Conservation (phyloP, 2,113 vertebrate genomes). For the Myotis lucifugus region DNA sequence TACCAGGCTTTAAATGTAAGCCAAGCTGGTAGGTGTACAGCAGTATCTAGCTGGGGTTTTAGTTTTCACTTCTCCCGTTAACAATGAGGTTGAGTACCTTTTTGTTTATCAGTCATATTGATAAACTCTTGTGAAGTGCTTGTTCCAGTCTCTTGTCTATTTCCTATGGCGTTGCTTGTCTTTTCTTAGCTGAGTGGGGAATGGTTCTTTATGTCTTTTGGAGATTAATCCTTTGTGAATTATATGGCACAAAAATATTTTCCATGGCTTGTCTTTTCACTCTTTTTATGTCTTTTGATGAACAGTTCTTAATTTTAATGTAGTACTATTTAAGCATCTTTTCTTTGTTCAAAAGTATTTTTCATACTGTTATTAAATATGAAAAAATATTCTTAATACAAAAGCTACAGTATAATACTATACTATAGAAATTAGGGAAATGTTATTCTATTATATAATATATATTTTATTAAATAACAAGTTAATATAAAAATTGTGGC, state of each 20-base stretch:
- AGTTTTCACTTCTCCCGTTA: conserved; percentile 5
- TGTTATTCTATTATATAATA: not conserved
- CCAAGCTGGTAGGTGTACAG: not conserved
- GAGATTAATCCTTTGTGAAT: not conserved
- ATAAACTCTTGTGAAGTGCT: not conserved
- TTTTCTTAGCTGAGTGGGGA: not conserved
- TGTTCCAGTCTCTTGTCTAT: not conserved
- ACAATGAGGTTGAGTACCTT: not conserved
- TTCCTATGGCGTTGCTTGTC: not conserved
- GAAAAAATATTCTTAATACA: not conserved
- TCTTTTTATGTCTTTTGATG: not conserved
- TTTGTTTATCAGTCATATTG: not conserved
- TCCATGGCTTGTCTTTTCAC: not conserved
- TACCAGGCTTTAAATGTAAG: conserved; percentile 14
- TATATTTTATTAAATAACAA: not conserved
- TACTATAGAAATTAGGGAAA: not conserved
- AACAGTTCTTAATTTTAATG: not conserved
- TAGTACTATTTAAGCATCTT: not conserved
- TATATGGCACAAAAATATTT: not conserved
- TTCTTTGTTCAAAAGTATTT: conserved; percentile 56
- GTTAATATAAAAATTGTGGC: conserved; percentile 34
- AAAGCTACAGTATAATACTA: not conserved
- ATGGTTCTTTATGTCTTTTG: not conserved
- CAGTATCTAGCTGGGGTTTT: not conserved
- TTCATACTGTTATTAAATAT: not conserved